These are phyloP conservation scores for Urocyon cinereoargenteus DNA, from an alignment of 2,797 vertebrate species.

Conservation along the genomic window DNA sequence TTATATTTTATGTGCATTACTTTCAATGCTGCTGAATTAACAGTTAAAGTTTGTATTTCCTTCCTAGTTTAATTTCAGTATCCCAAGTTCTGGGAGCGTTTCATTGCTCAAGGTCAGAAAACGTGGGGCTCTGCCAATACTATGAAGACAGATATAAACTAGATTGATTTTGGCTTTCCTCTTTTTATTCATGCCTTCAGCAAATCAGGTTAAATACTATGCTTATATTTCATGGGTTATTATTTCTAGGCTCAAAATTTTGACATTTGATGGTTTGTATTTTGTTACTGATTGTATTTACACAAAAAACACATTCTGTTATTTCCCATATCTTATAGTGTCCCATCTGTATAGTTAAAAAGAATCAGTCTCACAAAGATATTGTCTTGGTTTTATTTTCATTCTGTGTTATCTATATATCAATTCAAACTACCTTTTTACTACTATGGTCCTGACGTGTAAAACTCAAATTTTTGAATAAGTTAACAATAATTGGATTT, in stretches of 20 bases:
- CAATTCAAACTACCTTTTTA: neutral
- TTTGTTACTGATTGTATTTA: slow-evolving; percentile 47
- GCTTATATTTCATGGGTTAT: slow-evolving; percentile 42
- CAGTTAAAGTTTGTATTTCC: slow-evolving; percentile 24
- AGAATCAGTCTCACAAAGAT: slow-evolving; percentile 34
- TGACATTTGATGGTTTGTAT: slow-evolving; percentile 12
- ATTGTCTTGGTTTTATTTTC: slow-evolving; percentile 60
- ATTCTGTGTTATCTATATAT: neutral
- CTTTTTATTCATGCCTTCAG: neutral
- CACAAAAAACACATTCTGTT: slow-evolving; percentile 35
- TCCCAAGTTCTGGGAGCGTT: neutral
- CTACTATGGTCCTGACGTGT: slow-evolving; percentile 10
- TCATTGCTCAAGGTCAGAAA: slow-evolving; percentile 7
- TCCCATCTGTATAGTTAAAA: neutral
- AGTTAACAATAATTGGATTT: slow-evolving; percentile 34
- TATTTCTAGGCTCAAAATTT: neutral
- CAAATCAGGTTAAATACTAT: neutral
- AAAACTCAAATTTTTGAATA: slow-evolving; percentile 58
- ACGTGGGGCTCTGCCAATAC: neutral
- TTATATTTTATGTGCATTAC: slow-evolving; percentile 32
- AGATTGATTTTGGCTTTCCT: neutral
- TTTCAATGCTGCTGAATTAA: neutral
- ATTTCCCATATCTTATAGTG: slow-evolving; percentile 17
- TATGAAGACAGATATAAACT: neutral
- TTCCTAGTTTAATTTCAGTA: neutral